phyloP scores from a whole-genome alignment of 2,888 invertebrate genomes.

The Nemapogon koenigi region DNA sequence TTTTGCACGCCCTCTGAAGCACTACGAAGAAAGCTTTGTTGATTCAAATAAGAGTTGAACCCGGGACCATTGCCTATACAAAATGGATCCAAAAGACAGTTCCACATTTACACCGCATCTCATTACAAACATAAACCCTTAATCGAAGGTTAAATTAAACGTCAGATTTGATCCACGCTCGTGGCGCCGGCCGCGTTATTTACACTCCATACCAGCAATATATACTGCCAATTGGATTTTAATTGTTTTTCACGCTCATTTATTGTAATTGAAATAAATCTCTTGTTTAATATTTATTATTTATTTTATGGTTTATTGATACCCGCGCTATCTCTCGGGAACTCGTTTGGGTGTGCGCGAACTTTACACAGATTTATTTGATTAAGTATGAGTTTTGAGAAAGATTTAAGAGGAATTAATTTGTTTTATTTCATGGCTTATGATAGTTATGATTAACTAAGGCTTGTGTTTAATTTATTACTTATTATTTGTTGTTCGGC shows the following conservation, averaged over 20 bases:
- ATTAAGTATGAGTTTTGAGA: slow-evolving; percentile 1
- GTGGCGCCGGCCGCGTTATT: slow-evolving; percentile 3
- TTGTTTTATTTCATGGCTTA: too few relatives aligned
- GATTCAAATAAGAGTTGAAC: too few relatives aligned
- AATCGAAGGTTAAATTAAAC: slow-evolving; percentile 58
- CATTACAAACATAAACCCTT: slow-evolving; percentile 22
- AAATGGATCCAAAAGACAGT: too few relatives aligned
- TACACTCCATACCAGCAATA: slow-evolving; percentile 1
- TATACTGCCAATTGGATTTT: slow-evolving; percentile 33
- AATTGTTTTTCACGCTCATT: slow-evolving; percentile 62
- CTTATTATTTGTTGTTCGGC: too few relatives aligned
- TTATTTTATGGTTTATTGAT: slow-evolving; percentile 28
- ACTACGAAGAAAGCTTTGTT: too few relatives aligned
- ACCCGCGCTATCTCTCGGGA: slow-evolving; percentile 10
- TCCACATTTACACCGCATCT: slow-evolving; percentile 2
- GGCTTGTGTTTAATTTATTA: too few relatives aligned
- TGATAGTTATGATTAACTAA: too few relatives aligned
- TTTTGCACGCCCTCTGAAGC: too few relatives aligned
- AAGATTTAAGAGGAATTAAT: neutral
- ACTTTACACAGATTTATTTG: neutral
- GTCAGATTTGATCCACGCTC: slow-evolving; percentile 26
- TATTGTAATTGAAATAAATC: slow-evolving; percentile 53
- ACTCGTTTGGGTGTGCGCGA: slow-evolving; percentile 6
- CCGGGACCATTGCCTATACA: too few relatives aligned
- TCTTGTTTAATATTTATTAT: slow-evolving; percentile 41